These are phyloP conservation scores for Pseudobourletiella spinata DNA, from an alignment of 1,140 invertebrate species.

Conservation along the genomic window DNA sequence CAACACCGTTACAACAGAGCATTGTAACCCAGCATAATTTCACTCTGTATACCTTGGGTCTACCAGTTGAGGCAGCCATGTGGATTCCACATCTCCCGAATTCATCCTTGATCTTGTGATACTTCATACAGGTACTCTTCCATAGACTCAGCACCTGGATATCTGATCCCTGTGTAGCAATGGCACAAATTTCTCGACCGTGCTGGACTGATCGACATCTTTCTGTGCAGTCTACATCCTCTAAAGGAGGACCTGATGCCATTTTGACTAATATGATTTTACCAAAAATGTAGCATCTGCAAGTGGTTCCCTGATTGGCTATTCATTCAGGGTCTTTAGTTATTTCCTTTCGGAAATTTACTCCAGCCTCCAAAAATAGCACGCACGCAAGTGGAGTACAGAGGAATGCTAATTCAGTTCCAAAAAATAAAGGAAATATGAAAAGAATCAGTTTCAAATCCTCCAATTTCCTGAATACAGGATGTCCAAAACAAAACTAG, in stretches of 20 bases:
- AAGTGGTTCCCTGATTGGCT: too few species aligned
- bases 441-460: too few species aligned
- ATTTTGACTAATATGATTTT: too few species aligned
- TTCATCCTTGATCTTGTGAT: constrained; percentile 44
- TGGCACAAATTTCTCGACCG: constrained; percentile 46
- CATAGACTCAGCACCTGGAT: constrained; percentile 49
- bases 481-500: too few species aligned
- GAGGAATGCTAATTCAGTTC: too few species aligned
- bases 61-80: constrained; percentile 57
- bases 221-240: constrained; percentile 2
- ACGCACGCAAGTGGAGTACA: too few species aligned
- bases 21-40: background rate
- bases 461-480: too few species aligned
- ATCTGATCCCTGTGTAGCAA: constrained; percentile 51
- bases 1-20: constrained; percentile 15
- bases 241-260: background rate
- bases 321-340: too few species aligned
- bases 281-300: too few species aligned
- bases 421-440: too few species aligned
- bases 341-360: too few species aligned
- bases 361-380: too few species aligned
- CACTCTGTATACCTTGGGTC: constrained; percentile 33
- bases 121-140: constrained; percentile 50
- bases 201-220: constrained; percentile 53
- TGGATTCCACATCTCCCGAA: constrained; percentile 57